These are phyloP conservation scores for Psittacula cyanocephala DNA, from an alignment of 2,113 vertebrate species.

Conservation along the genomic window DNA sequence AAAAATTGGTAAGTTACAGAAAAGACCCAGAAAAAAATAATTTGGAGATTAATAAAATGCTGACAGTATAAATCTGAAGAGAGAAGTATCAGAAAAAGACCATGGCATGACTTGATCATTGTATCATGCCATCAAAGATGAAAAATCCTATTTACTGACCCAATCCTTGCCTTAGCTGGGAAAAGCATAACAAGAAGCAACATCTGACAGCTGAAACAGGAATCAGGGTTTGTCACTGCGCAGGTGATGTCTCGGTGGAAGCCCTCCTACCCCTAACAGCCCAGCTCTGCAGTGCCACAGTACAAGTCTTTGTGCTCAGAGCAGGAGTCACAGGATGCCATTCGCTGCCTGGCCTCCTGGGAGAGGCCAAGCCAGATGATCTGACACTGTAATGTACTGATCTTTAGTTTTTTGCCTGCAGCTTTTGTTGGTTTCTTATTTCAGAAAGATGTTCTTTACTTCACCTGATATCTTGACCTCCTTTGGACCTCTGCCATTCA, in stretches of 20 bases:
- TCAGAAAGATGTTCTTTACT: background rate
- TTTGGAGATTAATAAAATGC: background rate
- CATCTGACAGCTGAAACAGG: background rate
- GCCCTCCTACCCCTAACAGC: background rate
- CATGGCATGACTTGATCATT: background rate
- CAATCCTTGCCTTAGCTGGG: background rate
- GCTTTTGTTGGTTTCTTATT: background rate
- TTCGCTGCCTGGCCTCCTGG: accelerated
- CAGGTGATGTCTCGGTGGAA: too few species aligned
- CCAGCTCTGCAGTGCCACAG: background rate
- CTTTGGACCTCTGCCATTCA: background rate
- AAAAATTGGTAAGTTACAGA: background rate
- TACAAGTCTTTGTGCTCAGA: background rate
- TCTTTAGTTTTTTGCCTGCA: background rate
- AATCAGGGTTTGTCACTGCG: accelerated
- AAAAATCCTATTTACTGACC: background rate
- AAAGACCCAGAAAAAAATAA: background rate
- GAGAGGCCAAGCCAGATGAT: background rate
- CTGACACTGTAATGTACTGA: background rate
- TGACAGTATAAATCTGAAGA: background rate
- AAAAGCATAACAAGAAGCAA: background rate
- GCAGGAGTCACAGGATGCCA: background rate
- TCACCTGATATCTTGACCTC: background rate
- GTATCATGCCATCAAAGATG: background rate
- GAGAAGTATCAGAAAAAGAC: background rate